Evolutionary conservation across 2,113 vertebrate genomes (phyloP).

Genomic region (Drymodes brunneopygia): DNA sequence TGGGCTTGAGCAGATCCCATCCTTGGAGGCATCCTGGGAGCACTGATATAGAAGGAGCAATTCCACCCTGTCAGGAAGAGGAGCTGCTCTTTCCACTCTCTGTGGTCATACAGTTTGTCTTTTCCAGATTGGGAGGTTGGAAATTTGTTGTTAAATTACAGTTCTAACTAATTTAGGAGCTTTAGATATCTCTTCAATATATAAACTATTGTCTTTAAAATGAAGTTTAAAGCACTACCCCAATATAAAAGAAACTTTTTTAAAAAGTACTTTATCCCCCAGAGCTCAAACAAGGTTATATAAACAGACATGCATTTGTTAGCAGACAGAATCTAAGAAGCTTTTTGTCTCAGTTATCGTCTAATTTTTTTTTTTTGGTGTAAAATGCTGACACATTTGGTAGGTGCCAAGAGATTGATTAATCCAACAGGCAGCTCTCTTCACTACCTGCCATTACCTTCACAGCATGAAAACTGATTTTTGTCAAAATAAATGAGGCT

Average conservation of each 20-base stretch:
- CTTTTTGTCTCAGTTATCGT: background rate
- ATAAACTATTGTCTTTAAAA: background rate
- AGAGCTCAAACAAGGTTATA: background rate
- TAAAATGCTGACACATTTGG: background rate
- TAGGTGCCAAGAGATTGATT: background rate
- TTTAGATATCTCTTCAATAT: background rate
- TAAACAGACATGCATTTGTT: background rate
- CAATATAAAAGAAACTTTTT: background rate
- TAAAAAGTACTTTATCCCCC: background rate
- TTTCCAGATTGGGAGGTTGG: background rate
- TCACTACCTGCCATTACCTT: background rate
- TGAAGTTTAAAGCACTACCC: background rate
- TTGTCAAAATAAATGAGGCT: background rate
- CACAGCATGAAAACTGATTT: background rate
- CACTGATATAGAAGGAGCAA: background rate
- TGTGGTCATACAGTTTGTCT: background rate
- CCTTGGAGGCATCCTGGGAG: accelerated
- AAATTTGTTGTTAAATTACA: background rate
- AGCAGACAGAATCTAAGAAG: background rate
- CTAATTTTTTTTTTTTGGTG: too few relatives aligned
- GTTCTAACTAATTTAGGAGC: background rate
- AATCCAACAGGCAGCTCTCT: background rate
- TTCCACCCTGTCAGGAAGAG: background rate
- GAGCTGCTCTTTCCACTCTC: background rate
- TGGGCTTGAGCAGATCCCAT: background rate